Evolutionary conservation across 2,888 invertebrate species (phyloP).

Genomic region (Hedya salicella): DNA sequence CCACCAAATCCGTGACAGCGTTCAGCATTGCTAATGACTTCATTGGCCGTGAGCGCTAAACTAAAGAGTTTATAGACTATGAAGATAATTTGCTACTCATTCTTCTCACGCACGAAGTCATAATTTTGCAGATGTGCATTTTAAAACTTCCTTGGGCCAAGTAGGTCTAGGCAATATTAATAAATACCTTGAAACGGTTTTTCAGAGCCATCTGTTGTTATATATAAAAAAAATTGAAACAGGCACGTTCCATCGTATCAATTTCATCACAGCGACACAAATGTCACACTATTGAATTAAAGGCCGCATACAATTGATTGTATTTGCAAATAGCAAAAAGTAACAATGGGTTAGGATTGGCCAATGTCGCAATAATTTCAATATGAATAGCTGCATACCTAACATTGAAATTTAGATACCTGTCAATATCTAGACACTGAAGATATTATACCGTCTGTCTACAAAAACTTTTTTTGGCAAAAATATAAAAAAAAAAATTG

Average conservation of each 20-base stretch:
- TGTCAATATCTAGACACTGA: too few species aligned
- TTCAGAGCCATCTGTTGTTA: background rate
- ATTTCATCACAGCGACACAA: constrained; percentile 40
- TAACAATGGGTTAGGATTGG: constrained; percentile 42
- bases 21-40: constrained; percentile 15
- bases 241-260: constrained; percentile 29
- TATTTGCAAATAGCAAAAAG: constrained; percentile 46
- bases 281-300: constrained; percentile 39
- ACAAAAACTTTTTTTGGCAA: too few species aligned
- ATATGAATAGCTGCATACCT: constrained; percentile 28
- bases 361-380: constrained; percentile 36
- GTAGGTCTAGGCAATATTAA: constrained; percentile 25
- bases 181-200: background rate
- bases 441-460: too few species aligned
- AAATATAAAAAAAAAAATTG: too few species aligned
- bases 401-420: constrained; percentile 22
- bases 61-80: constrained; percentile 22
- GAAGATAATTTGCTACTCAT: constrained; percentile 13
- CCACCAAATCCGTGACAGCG: constrained; percentile 10
- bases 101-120: constrained; percentile 21
- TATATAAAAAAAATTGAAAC: constrained; percentile 12
- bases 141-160: constrained; percentile 5
- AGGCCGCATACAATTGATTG: constrained; percentile 37
- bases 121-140: constrained; percentile 28
- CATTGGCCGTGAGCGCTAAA: constrained; percentile 24